A percentile compares a stretch with the other conserved stretches of the same genome.
phyloP scores from a whole-genome alignment of 2,113 vertebrate genomes.

The Megaleporinus macrocephalus region DNA sequence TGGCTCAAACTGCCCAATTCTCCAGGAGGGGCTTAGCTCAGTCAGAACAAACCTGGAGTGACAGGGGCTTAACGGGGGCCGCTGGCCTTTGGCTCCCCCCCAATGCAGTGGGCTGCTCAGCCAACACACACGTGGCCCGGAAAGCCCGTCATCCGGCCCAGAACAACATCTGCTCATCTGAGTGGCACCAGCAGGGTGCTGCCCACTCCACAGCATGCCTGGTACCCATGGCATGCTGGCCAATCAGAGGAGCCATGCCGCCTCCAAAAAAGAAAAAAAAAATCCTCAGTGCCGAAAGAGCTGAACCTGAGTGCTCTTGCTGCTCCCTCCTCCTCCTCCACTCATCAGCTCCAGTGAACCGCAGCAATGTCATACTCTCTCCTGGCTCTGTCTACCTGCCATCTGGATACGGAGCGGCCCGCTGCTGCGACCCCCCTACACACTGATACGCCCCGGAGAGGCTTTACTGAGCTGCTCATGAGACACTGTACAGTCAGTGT shows the following conservation, averaged over 20 bases:
- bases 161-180: constrained; percentile 53
- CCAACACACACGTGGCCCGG: constrained; percentile 56
- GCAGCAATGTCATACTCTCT: constrained; percentile 38
- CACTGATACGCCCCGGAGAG: constrained; percentile 2
- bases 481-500: neutral
- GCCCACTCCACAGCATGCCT: constrained; percentile 42
- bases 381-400: constrained; percentile 41
- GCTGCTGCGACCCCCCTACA: constrained; percentile 30
- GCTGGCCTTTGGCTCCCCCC: constrained; percentile 70
- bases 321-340: constrained; percentile 31
- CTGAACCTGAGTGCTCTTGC: constrained; percentile 24
- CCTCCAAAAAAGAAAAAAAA: neutral
- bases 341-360: constrained; percentile 42
- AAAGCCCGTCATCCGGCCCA: constrained; percentile 27
- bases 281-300: neutral
- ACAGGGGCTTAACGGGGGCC: constrained; percentile 71
- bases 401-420: constrained; percentile 45
- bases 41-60: constrained; percentile 73
- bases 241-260: constrained; percentile 45
- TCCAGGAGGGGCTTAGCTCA: constrained; percentile 64
- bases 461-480: neutral
- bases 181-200: constrained; percentile 37
- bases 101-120: constrained; percentile 63
- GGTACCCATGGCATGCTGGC: constrained; percentile 30
- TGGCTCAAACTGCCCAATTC: constrained; percentile 22